Evolutionary conservation across 1,140 invertebrate genomes (phyloP).

Genomic region (Drosophila auraria): DNA sequence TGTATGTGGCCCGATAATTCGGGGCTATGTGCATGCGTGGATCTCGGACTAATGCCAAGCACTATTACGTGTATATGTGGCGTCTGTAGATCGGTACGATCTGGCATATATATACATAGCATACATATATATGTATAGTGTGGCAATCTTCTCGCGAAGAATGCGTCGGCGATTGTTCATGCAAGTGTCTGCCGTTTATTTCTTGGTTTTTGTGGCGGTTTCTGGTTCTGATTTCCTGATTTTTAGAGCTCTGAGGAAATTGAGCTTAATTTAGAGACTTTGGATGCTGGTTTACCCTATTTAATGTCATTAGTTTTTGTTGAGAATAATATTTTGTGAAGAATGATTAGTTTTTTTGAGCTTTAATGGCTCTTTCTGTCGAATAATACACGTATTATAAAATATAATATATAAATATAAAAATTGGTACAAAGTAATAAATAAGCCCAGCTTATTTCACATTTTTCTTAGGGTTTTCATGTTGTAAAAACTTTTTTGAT

Average conservation of each 20-base stretch:
- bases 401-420: too few species aligned
- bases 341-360: too few species aligned
- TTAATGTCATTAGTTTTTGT: too few species aligned
- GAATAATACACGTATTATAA: too few species aligned
- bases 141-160: conserved; percentile 20
- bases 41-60: conserved; percentile 45
- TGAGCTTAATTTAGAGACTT: background rate
- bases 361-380: too few species aligned
- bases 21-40: conserved; percentile 48
- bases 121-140: conserved; percentile 17
- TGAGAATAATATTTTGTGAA: too few species aligned
- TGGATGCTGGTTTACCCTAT: too few species aligned
- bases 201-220: background rate
- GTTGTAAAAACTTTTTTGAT: too few species aligned
- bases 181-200: conserved; percentile 27
- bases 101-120: conserved; percentile 5
- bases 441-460: too few species aligned
- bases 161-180: conserved; percentile 32
- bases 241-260: background rate
- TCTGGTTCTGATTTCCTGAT: conserved; percentile 24
- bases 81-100: conserved; percentile 24
- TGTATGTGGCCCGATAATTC: conserved; percentile 20
- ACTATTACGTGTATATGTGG: conserved; percentile 30
- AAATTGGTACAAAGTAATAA: too few species aligned
- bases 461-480: too few species aligned